A percentile compares a stretch with the other conserved stretches of the same genome.
Evolutionary conservation across 2,113 vertebrate species (phyloP).

Genomic region (Podilymbus podiceps): DNA sequence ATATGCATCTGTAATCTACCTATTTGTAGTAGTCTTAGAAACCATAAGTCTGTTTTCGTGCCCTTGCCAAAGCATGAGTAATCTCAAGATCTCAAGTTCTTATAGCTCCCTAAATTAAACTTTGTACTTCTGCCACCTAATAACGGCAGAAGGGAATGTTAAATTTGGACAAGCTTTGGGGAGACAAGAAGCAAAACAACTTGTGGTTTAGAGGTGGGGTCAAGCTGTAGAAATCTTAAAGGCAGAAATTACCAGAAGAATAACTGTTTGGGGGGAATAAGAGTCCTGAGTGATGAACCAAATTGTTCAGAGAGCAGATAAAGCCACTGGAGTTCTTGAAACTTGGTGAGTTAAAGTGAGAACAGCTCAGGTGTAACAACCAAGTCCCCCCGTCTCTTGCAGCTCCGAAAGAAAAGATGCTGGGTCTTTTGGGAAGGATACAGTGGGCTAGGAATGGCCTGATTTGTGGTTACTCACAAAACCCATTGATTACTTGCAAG

Average conservation of each 20-base stretch:
- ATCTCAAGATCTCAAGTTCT: slow-evolving; percentile 20
- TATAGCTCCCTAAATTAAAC: slow-evolving; percentile 13
- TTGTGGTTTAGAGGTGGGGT: background rate
- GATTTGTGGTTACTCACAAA: background rate
- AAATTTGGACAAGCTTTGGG: background rate
- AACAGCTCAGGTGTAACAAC: background rate
- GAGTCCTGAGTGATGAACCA: background rate
- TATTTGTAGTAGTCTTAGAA: background rate
- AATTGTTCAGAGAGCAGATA: background rate
- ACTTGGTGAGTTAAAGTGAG: background rate
- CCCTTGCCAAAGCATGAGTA: background rate
- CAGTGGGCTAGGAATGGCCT: background rate
- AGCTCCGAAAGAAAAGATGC: background rate
- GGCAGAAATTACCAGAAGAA: background rate
- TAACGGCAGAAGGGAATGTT: background rate
- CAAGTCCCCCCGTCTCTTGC: background rate
- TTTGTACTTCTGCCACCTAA: background rate
- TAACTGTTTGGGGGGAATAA: background rate
- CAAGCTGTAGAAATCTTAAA: background rate
- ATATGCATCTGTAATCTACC: slow-evolving; percentile 18
- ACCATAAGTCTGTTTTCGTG: background rate
- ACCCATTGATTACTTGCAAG: background rate
- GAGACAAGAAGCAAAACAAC: background rate
- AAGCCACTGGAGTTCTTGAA: background rate
- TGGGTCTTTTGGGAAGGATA: background rate